Evolutionary conservation across 2,797 vertebrate species (phyloP), one percentile per base, ranked within the genome.

Genomic region (Odontamblyopus rebecca): DNA sequence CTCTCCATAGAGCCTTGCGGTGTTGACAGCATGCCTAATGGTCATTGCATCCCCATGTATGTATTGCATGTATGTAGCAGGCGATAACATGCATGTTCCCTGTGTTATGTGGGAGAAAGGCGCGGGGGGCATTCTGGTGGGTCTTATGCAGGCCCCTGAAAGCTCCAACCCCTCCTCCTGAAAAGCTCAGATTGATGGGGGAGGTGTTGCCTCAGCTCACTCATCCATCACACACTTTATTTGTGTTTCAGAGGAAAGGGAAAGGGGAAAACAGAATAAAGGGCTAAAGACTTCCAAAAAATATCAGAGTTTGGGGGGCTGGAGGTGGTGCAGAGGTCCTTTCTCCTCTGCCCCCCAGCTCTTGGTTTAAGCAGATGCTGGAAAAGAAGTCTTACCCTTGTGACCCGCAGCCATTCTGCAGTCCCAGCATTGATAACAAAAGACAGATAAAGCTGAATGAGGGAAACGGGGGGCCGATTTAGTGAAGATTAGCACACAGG

Each of bases 151-250:
- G 88, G 88, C 86, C 82, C 74, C 81, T 82, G 72, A 87, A 88
- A 89, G 92, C 83, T 80, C 69, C 12, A 30, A 73, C 75, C 74
- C 73, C 79, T 74, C 79, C 86, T 78, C 69, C 74, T 72, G 30
- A 67, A 80, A 86, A 68, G 75, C 82, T 41, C 82, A 91, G 92
- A 94, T 92, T 91, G 91, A 93, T 93, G 89, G 89, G 89, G 89
- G 89, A 90, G 90, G 93, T 92, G 92, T 92, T 89, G 85, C 91
- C 89, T 85, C 86, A 88, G 91, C 84, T 92, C 90, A 83, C 87
- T 92, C 91, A 94, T 94, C 93, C 93, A 94, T 93, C 93, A 93
- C 90, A 86, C 84, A 89, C 88, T 89, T 94, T 92, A 93, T 94
- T 94, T 93, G 87, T 92, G 89, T 93, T 92, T 91, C 88, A 89